Conservation (phyloP, 1,140 invertebrate genomes). For the Heliothis virescens region DNA sequence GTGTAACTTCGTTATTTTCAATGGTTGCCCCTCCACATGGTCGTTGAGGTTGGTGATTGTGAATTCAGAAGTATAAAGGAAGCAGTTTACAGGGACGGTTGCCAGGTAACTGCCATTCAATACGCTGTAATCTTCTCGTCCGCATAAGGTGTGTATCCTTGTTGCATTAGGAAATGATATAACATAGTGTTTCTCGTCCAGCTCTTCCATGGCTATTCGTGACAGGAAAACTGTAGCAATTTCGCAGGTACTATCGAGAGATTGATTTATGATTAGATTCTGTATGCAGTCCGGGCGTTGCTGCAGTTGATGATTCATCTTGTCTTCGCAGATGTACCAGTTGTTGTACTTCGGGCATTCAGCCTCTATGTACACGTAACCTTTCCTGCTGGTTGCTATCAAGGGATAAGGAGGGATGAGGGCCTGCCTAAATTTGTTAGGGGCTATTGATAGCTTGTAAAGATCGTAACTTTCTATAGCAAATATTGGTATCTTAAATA, state of each 20-base stretch:
- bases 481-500: slow-evolving; percentile 44
- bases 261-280: slow-evolving; percentile 32
- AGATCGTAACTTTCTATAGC: slow-evolving; percentile 22
- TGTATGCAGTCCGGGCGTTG: slow-evolving; percentile 30
- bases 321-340: slow-evolving; percentile 25
- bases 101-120: slow-evolving; percentile 48
- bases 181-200: slow-evolving; percentile 44
- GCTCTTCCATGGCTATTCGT: slow-evolving; percentile 32
- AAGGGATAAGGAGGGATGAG: slow-evolving; percentile 57
- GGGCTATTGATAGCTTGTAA: slow-evolving; percentile 50
- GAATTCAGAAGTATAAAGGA: slow-evolving; percentile 42
- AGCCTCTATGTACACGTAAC: slow-evolving; percentile 60
- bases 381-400: slow-evolving; percentile 57
- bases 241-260: neutral
- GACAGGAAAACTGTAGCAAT: neutral
- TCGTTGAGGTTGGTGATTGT: slow-evolving; percentile 48
- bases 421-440: slow-evolving; percentile 49
- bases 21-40: neutral
- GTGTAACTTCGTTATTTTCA: neutral
- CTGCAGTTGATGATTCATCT: slow-evolving; percentile 19
- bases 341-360: slow-evolving; percentile 59
- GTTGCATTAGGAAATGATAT: slow-evolving; percentile 42
- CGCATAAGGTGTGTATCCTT: slow-evolving; percentile 35
- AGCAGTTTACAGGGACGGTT: slow-evolving; percentile 44
- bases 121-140: slow-evolving; percentile 40